A percentile compares a stretch with the other conserved stretches of the same genome.
phyloP scores from a whole-genome alignment of 2,113 vertebrate genomes.

The Pelecanoides urinatrix region DNA sequence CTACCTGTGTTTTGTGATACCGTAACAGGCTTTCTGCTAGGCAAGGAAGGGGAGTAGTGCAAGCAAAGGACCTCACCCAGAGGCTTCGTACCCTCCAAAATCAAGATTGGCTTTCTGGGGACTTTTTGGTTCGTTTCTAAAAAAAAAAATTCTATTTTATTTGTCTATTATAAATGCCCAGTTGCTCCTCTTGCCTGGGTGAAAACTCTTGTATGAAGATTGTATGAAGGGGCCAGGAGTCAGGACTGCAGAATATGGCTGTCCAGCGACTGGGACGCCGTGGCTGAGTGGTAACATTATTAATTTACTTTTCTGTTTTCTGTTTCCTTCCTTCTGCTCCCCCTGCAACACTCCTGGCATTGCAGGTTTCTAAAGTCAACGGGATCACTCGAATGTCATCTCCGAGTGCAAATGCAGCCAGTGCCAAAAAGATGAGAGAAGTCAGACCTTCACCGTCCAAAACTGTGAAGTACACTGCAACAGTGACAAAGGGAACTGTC shows the following conservation, averaged over 20 bases:
- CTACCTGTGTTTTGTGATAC: background rate
- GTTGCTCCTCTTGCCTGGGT: background rate
- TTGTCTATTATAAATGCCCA: background rate
- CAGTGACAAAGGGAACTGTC: slow-evolving; percentile 98
- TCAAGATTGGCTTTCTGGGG: background rate
- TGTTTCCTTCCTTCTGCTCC: slow-evolving; percentile 30
- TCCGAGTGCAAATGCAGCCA: slow-evolving; percentile 82
- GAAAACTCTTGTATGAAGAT: background rate
- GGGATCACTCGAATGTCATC: slow-evolving; percentile 88
- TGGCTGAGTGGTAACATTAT: background rate
- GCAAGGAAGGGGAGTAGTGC: background rate
- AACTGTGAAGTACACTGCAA: slow-evolving; percentile 99
- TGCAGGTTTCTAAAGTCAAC: slow-evolving; percentile 92
- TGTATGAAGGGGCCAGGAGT: background rate
- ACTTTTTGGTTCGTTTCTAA: background rate
- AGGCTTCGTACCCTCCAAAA: background rate
- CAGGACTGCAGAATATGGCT: background rate
- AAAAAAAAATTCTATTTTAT: background rate
- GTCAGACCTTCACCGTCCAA: slow-evolving; percentile 97
- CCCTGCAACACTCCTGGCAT: background rate
- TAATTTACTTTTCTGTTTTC: background rate
- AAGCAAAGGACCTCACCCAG: background rate
- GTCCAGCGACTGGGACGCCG: background rate
- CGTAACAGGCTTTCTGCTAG: background rate
- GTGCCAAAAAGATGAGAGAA: slow-evolving; percentile 96